These are phyloP conservation scores for Piliocolobus tephrosceles DNA, from an alignment of 2,113 vertebrate genomes.

Conservation along the genomic window DNA sequence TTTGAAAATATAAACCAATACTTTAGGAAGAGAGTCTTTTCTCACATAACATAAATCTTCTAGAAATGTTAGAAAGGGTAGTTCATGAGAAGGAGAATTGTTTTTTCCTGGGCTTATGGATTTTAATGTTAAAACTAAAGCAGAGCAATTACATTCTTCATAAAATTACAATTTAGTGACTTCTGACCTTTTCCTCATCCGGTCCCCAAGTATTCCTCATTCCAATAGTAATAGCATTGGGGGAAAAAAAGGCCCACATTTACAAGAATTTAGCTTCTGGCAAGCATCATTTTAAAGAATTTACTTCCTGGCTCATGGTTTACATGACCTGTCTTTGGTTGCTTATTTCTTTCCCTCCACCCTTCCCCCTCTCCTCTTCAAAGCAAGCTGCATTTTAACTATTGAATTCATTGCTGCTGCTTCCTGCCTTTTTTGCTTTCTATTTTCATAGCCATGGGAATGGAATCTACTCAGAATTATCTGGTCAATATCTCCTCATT, in stretches of 20 bases:
- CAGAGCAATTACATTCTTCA: constrained; percentile 68
- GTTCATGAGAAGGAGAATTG: constrained; percentile 70
- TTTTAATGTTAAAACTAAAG: constrained; percentile 65
- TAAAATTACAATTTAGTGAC: constrained; percentile 78
- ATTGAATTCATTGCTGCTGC: constrained; percentile 47
- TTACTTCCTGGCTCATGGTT: constrained; percentile 87
- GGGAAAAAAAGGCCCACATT: constrained; percentile 52
- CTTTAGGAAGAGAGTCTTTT: constrained; percentile 40
- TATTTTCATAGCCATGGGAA: constrained; percentile 89
- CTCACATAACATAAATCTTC: constrained; percentile 57
- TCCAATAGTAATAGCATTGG: constrained; percentile 58
- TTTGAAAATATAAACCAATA: constrained; percentile 34
- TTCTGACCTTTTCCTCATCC: constrained; percentile 74
- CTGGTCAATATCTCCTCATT: constrained; percentile 5
- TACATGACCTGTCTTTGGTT: constrained; percentile 80
- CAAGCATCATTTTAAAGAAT: constrained; percentile 83
- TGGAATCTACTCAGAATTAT: constrained; percentile 74
- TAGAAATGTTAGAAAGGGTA: constrained; percentile 26
- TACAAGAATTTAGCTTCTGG: constrained; percentile 83
- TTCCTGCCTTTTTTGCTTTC: constrained; percentile 84
- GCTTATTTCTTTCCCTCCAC: constrained; percentile 72
- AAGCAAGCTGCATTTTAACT: constrained; percentile 70
- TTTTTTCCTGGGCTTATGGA: not conserved
- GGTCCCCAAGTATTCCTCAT: constrained; percentile 76
- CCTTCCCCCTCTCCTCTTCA: constrained; percentile 64